phyloP scores from a whole-genome alignment of 2,888 invertebrate species.

The Tenodera sinensis region DNA sequence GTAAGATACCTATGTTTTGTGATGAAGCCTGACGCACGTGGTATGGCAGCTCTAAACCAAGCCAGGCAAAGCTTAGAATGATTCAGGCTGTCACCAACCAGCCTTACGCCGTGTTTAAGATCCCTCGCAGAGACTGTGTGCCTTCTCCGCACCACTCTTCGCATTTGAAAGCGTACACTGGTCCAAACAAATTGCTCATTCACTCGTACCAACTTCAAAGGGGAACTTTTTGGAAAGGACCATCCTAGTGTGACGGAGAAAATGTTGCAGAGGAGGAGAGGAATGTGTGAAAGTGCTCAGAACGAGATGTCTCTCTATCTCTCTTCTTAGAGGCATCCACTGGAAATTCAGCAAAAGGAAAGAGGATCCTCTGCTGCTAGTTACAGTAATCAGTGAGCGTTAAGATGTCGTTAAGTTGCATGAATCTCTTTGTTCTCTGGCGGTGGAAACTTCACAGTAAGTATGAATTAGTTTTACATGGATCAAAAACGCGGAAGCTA shows the following conservation, averaged over 20 bases:
- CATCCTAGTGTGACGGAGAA: background rate
- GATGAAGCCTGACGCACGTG: no score
- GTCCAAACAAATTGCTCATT: constrained; percentile 13
- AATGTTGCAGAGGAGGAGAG: background rate
- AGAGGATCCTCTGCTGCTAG: background rate
- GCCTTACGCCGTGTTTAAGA: background rate
- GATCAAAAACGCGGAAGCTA: background rate
- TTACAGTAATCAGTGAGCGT: background rate
- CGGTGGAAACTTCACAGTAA: background rate
- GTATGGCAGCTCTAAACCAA: no score
- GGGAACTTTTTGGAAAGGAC: background rate
- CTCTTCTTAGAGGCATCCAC: background rate
- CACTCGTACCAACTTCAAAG: background rate
- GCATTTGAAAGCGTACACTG: constrained; percentile 8
- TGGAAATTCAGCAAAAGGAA: background rate
- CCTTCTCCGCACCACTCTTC: background rate
- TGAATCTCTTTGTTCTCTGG: background rate
- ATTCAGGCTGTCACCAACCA: background rate
- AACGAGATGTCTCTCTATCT: background rate
- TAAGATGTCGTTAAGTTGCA: background rate
- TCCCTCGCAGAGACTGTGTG: background rate
- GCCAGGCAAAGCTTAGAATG: no score
- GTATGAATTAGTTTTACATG: background rate
- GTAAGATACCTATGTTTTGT: no score
- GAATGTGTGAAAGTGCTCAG: background rate